These are phyloP conservation scores for Plemyria rubiginata DNA, from an alignment of 2,888 invertebrate genomes.

Conservation along the genomic window DNA sequence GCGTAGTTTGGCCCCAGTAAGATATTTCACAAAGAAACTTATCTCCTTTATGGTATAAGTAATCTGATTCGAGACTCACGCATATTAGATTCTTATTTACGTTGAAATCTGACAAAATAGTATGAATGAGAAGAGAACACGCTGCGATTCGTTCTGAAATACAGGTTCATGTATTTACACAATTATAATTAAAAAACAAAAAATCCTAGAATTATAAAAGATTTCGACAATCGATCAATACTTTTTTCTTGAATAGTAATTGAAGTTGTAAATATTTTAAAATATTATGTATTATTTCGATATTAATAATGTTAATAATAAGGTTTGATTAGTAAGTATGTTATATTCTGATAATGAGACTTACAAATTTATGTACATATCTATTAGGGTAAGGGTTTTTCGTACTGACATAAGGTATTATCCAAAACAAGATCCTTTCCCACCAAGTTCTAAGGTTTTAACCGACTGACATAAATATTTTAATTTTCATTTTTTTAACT, in stretches of 20 bases:
- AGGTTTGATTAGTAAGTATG: slow-evolving; percentile 72
- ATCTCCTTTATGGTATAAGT: background rate
- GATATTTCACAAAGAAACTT: slow-evolving; percentile 9
- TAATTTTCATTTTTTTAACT: too few species aligned
- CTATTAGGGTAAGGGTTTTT: slow-evolving; percentile 76
- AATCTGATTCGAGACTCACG: background rate
- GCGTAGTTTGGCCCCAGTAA: slow-evolving; percentile 12
- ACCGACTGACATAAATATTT: background rate
- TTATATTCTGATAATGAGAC: slow-evolving; percentile 78
- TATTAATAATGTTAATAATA: slow-evolving; percentile 74
- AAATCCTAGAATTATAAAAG: slow-evolving; percentile 3
- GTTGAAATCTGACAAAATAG: background rate
- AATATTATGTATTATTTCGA: slow-evolving; percentile 77
- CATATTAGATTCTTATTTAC: background rate
- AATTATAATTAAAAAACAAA: background rate
- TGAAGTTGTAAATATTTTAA: slow-evolving; percentile 83
- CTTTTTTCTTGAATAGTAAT: slow-evolving; percentile 55
- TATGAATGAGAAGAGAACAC: background rate
- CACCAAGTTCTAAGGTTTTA: background rate
- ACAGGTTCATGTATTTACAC: background rate
- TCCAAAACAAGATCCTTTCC: slow-evolving; percentile 6
- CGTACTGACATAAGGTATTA: slow-evolving; percentile 47
- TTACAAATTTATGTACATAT: slow-evolving; percentile 83
- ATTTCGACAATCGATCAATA: slow-evolving; percentile 25
- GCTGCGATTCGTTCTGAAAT: background rate